Evolutionary conservation across 2,888 invertebrate genomes (phyloP).

Genomic region (Sminthurides aquaticus): DNA sequence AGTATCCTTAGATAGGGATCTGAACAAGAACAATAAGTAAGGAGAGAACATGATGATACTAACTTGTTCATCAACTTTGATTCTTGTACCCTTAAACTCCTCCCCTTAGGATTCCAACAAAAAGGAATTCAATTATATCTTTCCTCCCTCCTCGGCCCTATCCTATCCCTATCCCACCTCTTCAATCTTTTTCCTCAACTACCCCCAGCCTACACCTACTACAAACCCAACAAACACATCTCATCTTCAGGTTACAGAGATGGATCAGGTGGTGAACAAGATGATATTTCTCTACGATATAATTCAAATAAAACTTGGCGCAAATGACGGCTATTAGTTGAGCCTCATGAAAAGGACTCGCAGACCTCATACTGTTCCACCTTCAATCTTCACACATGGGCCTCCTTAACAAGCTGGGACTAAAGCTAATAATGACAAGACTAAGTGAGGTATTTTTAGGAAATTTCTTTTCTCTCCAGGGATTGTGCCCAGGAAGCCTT

Average conservation of each 20-base stretch:
- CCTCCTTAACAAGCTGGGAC: too few relatives aligned
- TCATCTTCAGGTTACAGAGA: neutral
- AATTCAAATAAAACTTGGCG: slow-evolving; percentile 2
- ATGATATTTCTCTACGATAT: neutral
- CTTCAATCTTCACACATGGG: neutral
- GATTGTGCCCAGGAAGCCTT: neutral
- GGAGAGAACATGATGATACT: neutral
- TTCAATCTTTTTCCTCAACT: too few relatives aligned
- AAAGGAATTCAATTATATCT: slow-evolving; percentile 3
- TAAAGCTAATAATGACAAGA: slow-evolving; percentile 1
- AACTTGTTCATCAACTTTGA: neutral
- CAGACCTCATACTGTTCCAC: neutral
- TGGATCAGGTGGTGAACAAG: neutral
- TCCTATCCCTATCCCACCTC: neutral
- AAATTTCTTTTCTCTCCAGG: neutral
- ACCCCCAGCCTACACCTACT: too few relatives aligned
- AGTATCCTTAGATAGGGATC: slow-evolving; percentile 29
- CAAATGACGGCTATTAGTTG: slow-evolving; percentile 3
- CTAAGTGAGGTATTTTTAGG: neutral
- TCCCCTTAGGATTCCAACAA: neutral
- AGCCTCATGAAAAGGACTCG: neutral
- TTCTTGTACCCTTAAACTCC: slow-evolving; percentile 1
- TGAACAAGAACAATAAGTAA: neutral
- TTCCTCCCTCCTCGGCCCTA: neutral
- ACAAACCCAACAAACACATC: neutral